Conservation (phyloP, 1,140 invertebrate species). For the Drosophila mayri region DNA sequence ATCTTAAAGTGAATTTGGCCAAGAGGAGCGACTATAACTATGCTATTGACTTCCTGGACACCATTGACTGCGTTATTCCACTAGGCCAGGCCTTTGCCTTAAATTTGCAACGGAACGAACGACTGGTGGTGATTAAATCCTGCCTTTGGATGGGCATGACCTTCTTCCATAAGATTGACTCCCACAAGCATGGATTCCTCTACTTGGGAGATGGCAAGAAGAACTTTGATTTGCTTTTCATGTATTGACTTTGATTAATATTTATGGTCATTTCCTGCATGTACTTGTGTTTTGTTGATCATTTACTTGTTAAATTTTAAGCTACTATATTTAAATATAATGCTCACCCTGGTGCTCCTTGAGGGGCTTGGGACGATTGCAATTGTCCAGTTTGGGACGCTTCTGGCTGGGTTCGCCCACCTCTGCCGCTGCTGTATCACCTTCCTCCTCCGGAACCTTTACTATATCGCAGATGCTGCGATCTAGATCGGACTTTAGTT, state of each 20-base stretch:
- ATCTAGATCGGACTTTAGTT: conserved; percentile 22
- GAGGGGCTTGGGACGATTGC: conserved; percentile 41
- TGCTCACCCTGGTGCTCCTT: conserved; percentile 55
- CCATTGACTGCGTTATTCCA: conserved; percentile 86
- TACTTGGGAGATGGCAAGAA: conserved; percentile 91
- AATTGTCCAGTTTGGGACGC: conserved; percentile 52
- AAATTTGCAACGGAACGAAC: conserved; percentile 87
- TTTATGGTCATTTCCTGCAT: conserved; percentile 12
- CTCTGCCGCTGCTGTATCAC: not conserved
- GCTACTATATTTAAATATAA: not conserved
- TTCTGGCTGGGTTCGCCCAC: conserved; percentile 55
- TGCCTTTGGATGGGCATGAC: conserved; percentile 91
- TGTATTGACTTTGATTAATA: conserved; percentile 85
- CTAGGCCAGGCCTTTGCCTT: conserved; percentile 63
- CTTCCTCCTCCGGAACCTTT: conserved; percentile 11
- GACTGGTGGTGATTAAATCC: conserved; percentile 87
- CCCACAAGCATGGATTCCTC: conserved; percentile 88
- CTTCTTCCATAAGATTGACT: conserved; percentile 89
- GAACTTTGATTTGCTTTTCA: conserved; percentile 90
- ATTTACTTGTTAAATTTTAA: too few relatives aligned
- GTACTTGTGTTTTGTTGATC: not conserved
- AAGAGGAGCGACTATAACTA: conserved; percentile 91
- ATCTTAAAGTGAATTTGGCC: conserved; percentile 90
- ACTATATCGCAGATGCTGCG: conserved; percentile 37
- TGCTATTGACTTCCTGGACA: conserved; percentile 91